These are phyloP conservation scores for Thereva nobilitata DNA, from an alignment of 2,888 invertebrate species.

Conservation along the genomic window DNA sequence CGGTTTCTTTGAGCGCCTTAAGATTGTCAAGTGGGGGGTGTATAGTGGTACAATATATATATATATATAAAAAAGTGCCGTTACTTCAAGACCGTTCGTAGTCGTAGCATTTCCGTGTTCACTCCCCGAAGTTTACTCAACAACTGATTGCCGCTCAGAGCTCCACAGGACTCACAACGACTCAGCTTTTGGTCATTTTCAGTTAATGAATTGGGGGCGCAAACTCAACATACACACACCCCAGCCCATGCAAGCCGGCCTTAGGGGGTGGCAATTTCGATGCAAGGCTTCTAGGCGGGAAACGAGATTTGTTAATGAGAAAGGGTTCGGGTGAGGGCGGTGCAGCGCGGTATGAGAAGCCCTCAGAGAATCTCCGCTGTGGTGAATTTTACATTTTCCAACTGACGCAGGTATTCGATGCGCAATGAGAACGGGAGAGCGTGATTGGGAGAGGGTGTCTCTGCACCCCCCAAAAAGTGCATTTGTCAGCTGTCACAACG, in stretches of 20 bases:
- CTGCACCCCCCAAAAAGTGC: not conserved
- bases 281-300: conserved; percentile 14
- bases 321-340: not conserved
- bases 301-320: not conserved
- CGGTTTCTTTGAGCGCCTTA: conserved; percentile 11
- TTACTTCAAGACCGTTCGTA: conserved; percentile 20
- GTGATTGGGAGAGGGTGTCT: not conserved
- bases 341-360: no score
- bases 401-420: not conserved
- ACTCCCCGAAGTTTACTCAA: conserved; percentile 42
- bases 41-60: conserved; percentile 7
- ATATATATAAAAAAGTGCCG: conserved; percentile 31
- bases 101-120: conserved; percentile 35
- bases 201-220: conserved; percentile 25
- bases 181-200: conserved; percentile 17
- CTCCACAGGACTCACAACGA: conserved; percentile 16
- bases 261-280: conserved; percentile 12
- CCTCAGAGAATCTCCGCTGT: not conserved
- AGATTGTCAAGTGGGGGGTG: conserved; percentile 11
- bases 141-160: conserved; percentile 37
- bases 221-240: conserved; percentile 35
- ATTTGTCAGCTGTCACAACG: conserved; percentile 9
- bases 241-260: conserved; percentile 4
- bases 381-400: not conserved
- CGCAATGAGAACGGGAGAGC: not conserved